Evolutionary conservation across 2,113 vertebrate genomes (phyloP), one percentile per base, ranked within the genome.

Genomic region (Ctenomys sociabilis): DNA sequence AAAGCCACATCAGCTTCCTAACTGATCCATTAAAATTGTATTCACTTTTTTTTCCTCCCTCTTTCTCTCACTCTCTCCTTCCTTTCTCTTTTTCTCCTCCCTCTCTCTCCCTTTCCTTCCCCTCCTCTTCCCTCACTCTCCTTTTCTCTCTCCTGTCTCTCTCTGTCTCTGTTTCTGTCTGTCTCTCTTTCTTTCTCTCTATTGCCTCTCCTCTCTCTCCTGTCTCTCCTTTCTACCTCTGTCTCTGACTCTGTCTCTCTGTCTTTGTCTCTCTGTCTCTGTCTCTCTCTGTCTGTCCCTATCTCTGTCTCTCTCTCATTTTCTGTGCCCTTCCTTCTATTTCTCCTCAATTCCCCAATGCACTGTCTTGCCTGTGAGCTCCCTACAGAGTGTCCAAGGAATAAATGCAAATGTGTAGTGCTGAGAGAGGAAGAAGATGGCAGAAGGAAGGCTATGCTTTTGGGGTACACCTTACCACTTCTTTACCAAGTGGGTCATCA

Each of bases 391-490:
- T 12, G 43, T 52, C 26, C 4, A 24, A 45, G 30, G 54, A 93
- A 49, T 19, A 52, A 32, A 57, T 21, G 21, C 6, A 63, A 61
- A 0, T 3, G 2, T 28, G 11, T 3, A 0, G 12, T n/a, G 3
- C 26, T 57, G 16, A 14, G 35, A 30, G 52, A 24, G 8, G 14
- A 22, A 14, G 5, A 28, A 19, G 3, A 1, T 68, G n/a, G 13
- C 30, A 73, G 70, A 11, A 40, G 26, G 3, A 3, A 24, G 35
- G 5, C 24, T 26, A 21, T 22, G 28, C 1, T 28, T 4, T 78
- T 16, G 12, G 7, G 54, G 8, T 2, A 13, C 7, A 3, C 30
- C 30, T 17, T 9, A 5, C 30, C 7, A 19, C n/a, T 59, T 84
- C 61, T 35, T 7, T 37, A 26, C 14, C 22, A 90, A 45, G 16